phyloP scores from a whole-genome alignment of 2,888 invertebrate genomes.

The Agrochola lychnidis region DNA sequence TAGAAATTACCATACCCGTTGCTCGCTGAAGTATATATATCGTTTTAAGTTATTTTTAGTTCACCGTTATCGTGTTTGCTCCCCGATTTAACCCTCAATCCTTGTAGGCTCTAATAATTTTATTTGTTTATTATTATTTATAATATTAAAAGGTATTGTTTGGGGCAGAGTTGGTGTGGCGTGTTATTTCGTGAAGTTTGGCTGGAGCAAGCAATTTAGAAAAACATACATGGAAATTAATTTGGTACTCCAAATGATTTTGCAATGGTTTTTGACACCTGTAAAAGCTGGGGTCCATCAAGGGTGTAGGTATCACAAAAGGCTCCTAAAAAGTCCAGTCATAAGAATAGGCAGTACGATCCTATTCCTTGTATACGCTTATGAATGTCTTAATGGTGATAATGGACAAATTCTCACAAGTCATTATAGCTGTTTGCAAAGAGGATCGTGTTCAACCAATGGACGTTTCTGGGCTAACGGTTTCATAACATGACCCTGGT shows the following conservation, averaged over 20 bases:
- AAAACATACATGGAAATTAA: background rate
- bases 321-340: background rate
- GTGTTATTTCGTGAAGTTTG: background rate
- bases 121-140: constrained; percentile 34
- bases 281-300: too few relatives aligned
- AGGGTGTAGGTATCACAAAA: background rate
- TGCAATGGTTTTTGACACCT: background rate
- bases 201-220: background rate
- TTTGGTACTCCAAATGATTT: too few relatives aligned
- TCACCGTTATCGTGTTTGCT: constrained; percentile 56
- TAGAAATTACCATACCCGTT: constrained; percentile 66
- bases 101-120: constrained; percentile 47
- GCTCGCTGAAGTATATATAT: constrained; percentile 52
- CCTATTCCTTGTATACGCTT: background rate
- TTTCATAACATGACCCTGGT: constrained; percentile 37
- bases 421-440: constrained; percentile 18
- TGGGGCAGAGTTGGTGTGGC: background rate
- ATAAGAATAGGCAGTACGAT: background rate
- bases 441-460: constrained; percentile 31
- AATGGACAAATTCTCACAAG: constrained; percentile 19
- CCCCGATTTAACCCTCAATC: constrained; percentile 48
- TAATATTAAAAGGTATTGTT: constrained; percentile 11
- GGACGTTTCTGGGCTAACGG: constrained; percentile 11
- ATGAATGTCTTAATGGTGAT: background rate
- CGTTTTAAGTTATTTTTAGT: constrained; percentile 62